Base-by-base conservation (phyloP, 2,888 invertebrate genomes). In the Cacoxenus indagator region DNA sequence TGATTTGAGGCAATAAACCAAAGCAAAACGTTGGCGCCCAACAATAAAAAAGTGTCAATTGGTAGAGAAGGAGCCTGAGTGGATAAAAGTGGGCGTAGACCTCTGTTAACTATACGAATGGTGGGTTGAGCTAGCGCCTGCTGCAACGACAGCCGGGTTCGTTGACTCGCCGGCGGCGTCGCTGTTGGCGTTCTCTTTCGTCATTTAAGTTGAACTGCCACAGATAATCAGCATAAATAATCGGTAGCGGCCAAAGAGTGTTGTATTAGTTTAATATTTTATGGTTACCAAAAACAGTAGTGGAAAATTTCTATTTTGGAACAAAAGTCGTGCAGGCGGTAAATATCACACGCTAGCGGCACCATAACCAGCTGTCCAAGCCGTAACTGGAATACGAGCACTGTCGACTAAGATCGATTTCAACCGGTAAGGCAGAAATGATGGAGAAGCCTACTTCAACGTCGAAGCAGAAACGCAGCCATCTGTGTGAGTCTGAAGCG, bases 361-460 rank as follows among this genome's bases (percentile, higher is more conserved):
- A 78, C 82, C 79, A 83, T 83, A 79, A 77, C 80, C 74, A 67
- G 24, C 24, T 24, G 62, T 45, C 48, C n/a, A n/a, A n/a, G 64
- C 51, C 45, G 68, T 72, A 77, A 77, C 71, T 83, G 82, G 82
- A 83, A 79, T 83, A 83, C 82, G 82, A 79, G 73, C 75, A 51
- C 29, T 26, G 22, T 4, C 11, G 26, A n/a, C 27, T 29, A 27
- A n/a, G 51, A 51, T 48, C 48, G 19, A n/a, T 48, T 31, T 31
- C 59, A 29, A 29, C 17, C 27, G 11, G 59, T 22, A 55, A 55
- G 6, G n/a, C n/a, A 59, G 31, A 29, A n/a, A 37, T 17, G 31
- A 59, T 31, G 37, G 31, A 14, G n/a, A n/a, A 29, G 27, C 22
- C 37, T 59, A 17, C 59, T 22, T 17, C n/a, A n/a, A 8, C 46